Evolutionary conservation across 2,888 invertebrate species (phyloP).

Genomic region (Acronicta aceris): DNA sequence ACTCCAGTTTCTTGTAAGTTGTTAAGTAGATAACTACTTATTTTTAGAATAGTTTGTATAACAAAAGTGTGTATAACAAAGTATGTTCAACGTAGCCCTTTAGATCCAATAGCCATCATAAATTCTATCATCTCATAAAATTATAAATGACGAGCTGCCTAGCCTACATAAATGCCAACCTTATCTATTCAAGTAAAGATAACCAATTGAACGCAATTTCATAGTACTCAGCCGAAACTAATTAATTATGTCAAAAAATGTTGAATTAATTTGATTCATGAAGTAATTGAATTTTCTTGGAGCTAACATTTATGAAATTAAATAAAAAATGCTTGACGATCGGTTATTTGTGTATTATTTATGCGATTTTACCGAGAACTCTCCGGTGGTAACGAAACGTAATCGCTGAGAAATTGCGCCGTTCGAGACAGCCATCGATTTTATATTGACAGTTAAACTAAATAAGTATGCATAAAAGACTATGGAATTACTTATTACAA

Average conservation of each 20-base stretch:
- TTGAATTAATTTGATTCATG: conserved; percentile 43
- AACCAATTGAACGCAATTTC: conserved; percentile 28
- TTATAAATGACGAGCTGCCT: conserved; percentile 15
- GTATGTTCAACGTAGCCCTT: conserved; percentile 13
- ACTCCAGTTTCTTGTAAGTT: no score
- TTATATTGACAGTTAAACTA: conserved; percentile 62
- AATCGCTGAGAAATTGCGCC: conserved; percentile 69
- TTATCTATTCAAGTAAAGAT: conserved; percentile 25
- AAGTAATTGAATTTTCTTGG: conserved; percentile 61
- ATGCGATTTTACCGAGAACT: conserved; percentile 71
- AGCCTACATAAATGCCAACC: conserved; percentile 12
- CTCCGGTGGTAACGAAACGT: conserved; percentile 63
- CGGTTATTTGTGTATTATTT: conserved; percentile 70
- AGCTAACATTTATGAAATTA: conserved; percentile 46
- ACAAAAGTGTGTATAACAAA: neutral
- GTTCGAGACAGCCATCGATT: conserved; percentile 57
- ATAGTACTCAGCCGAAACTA: conserved; percentile 30
- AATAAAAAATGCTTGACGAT: conserved; percentile 47
- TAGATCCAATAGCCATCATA: conserved; percentile 1
- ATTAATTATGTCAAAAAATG: conserved; percentile 39
- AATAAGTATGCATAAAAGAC: conserved; percentile 17
- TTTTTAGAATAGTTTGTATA: no score
- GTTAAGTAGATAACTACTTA: no score
- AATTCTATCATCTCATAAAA: conserved; percentile 22
- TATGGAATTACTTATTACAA: neutral